Evolutionary conservation across 2,113 vertebrate species (phyloP), one percentile per base, ranked within the genome.

Genomic region (Cryptomyrus ogoouensis): DNA sequence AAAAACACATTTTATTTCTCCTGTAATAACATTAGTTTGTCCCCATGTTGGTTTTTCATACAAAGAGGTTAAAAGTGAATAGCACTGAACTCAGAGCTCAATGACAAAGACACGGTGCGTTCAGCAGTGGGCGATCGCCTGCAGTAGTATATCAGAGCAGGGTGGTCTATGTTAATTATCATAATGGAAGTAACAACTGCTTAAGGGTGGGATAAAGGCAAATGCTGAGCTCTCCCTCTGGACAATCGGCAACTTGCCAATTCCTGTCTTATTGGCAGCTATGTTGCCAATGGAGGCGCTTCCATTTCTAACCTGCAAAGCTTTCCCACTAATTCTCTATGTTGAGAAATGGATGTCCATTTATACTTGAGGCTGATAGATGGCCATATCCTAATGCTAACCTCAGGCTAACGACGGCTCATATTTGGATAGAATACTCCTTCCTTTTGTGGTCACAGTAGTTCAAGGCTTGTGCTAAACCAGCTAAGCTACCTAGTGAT

Each of bases 341-440:
- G 5, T 77, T 77, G 5, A 86, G 87, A 91, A 90, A 90, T 70
- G 62, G 90, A 86, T 86, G 83, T 88, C 88, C 89, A 88, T 89
- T 90, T 85, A 90, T 89, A 90, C 88, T 83, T 88, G 47, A 89
- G 88, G 31, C 83, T 77, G 88, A 90, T 91, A 92, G 92, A 91
- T 91, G 91, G 92, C 46, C 70, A 70, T 74, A 46, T 88, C 88
- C 83, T 52, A 87, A 74, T 21, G 31, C 58, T 90, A 89, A 77
- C 15, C 12, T 77, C 31, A 39, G 92, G 83, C 91, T 84, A 62
- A 83, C 52, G 53, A 5, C 42, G 35, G 58, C 70, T 87, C 80
- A 44, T 44, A 17, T n/a, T 49, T 53, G 56, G 62, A 39, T 46
- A 62, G 35, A 66, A 53, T n/a, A n/a, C 42, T 5, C 6, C 39